phyloP scores from a whole-genome alignment of 2,888 invertebrate genomes.

The Melanchra persicariae region DNA sequence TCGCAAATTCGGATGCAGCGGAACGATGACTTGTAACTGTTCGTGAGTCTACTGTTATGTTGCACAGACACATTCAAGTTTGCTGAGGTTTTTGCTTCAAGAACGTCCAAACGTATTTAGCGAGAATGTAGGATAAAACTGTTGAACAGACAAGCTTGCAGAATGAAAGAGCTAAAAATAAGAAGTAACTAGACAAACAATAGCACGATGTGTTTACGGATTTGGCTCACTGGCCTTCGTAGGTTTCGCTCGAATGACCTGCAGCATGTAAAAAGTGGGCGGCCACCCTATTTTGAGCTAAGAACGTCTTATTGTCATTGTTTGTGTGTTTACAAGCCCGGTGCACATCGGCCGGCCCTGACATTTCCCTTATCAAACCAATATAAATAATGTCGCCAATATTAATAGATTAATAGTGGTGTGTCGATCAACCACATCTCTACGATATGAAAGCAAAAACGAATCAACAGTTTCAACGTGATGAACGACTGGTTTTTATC shows the following conservation, averaged over 20 bases:
- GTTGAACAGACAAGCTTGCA: constrained; percentile 9
- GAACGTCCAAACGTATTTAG: not conserved
- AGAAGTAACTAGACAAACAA: constrained; percentile 38
- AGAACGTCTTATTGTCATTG: constrained; percentile 34
- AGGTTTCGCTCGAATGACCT: constrained; percentile 37
- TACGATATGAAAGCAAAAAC: constrained; percentile 15
- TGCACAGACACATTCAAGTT: not conserved
- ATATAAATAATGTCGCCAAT: constrained; percentile 37
- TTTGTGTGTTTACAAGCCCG: constrained; percentile 43
- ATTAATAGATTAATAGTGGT: constrained; percentile 32
- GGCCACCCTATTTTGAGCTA: constrained; percentile 37
- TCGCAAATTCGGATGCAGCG: constrained; percentile 23
- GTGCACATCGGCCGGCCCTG: constrained; percentile 61
- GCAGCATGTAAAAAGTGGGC: constrained; percentile 43
- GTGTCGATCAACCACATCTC: constrained; percentile 26
- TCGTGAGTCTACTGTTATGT: constrained; percentile 30
- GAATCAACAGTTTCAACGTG: constrained; percentile 1
- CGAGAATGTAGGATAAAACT: not conserved
- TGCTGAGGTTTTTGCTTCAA: not conserved
- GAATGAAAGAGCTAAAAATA: constrained; percentile 21
- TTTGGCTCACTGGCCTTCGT: constrained; percentile 36
- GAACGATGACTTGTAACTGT: constrained; percentile 35
- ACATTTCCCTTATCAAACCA: constrained; percentile 59
- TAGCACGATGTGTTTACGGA: constrained; percentile 33
- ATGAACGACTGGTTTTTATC: constrained; percentile 1